Conservation (phyloP, 2,113 vertebrate species). For the Cygnus buccinator region DNA sequence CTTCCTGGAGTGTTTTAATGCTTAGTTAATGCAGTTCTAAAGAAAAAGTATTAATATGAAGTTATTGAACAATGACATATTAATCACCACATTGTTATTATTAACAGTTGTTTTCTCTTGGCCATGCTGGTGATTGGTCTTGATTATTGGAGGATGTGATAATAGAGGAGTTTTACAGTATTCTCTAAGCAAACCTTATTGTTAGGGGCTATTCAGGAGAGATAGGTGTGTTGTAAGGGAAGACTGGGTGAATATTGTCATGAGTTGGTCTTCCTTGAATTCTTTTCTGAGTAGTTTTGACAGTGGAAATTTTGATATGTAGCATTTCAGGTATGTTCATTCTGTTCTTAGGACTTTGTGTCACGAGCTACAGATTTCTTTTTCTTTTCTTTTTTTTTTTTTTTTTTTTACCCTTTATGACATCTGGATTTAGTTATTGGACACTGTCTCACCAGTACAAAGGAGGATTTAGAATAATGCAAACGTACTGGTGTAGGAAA, state of each 20-base stretch:
- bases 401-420: background rate
- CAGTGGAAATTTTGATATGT: background rate
- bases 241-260: background rate
- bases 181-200: background rate
- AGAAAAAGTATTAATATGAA: background rate
- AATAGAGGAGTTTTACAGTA: background rate
- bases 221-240: background rate
- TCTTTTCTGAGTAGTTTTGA: background rate
- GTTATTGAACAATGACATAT: background rate
- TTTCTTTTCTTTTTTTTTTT: background rate
- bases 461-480: background rate
- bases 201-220: background rate
- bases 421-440: slow-evolving; percentile 16
- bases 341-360: background rate
- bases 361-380: background rate
- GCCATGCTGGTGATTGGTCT: background rate
- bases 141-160: background rate
- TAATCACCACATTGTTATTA: background rate
- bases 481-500: background rate
- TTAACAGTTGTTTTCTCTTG: background rate
- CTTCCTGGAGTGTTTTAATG: background rate
- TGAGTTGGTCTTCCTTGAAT: background rate
- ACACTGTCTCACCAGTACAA: background rate
- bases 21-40: background rate
- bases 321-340: background rate